Conservation (phyloP, 1,140 invertebrate species). For the Stratiolaelaps scimitus region DNA sequence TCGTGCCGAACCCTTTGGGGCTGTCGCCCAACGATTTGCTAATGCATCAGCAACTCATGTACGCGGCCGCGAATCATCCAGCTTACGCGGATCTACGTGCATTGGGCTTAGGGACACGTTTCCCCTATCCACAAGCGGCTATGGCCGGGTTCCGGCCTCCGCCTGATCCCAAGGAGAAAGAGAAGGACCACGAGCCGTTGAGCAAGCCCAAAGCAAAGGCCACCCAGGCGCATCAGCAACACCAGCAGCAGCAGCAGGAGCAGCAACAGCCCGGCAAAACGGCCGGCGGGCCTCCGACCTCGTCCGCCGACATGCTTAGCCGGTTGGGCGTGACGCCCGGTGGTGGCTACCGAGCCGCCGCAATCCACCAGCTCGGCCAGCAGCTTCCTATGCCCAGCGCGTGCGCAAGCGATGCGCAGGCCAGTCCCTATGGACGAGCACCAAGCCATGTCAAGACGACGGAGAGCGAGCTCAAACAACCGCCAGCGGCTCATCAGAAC, state of each 20-base stretch:
- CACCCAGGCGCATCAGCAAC: slow-evolving; percentile 28
- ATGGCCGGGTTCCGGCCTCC: slow-evolving; percentile 29
- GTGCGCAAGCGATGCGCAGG: slow-evolving; percentile 27
- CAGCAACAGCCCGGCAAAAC: slow-evolving; percentile 34
- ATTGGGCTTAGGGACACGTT: background rate
- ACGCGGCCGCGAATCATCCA: background rate
- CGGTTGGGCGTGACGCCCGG: slow-evolving; percentile 4
- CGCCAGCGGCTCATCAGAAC: slow-evolving; percentile 34
- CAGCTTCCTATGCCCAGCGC: slow-evolving; percentile 32
- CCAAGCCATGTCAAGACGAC: slow-evolving; percentile 29
- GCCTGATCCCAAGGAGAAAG: slow-evolving; percentile 29
- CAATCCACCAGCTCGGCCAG: slow-evolving; percentile 35
- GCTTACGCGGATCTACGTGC: background rate
- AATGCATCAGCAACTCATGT: slow-evolving; percentile 6
- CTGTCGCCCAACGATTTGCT: slow-evolving; percentile 1
- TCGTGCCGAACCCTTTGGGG: slow-evolving; percentile 4
- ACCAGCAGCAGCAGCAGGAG: slow-evolving; percentile 35
- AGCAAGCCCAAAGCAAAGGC: slow-evolving; percentile 25
- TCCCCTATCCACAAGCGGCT: background rate
- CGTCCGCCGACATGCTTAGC: background rate
- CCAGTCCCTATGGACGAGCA: slow-evolving; percentile 16
- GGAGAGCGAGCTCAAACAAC: slow-evolving; percentile 30
- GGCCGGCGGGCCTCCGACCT: slow-evolving; percentile 29
- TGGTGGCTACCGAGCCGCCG: slow-evolving; percentile 30
- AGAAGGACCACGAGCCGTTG: background rate